phyloP scores from a whole-genome alignment of 2,888 invertebrate species.

The Seira sanloemensis region DNA sequence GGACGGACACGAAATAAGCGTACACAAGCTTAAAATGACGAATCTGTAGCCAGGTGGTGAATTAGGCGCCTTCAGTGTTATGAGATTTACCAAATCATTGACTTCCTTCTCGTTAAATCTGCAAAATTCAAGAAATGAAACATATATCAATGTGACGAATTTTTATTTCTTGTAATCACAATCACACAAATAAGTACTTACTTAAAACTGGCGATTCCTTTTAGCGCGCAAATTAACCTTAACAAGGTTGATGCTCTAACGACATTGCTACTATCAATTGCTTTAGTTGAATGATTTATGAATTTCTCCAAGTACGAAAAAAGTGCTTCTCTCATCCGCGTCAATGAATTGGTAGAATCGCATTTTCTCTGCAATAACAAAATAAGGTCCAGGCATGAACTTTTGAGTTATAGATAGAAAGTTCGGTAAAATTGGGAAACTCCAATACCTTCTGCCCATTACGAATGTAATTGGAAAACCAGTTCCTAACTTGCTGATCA shows the following conservation, averaged over 20 bases:
- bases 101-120: conserved; percentile 95
- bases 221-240: conserved; percentile 92
- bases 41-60: conserved; percentile 95
- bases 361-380: conserved; percentile 62
- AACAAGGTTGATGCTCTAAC: conserved; percentile 94
- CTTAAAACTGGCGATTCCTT: conserved; percentile 95
- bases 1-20: conserved; percentile 95
- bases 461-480: conserved; percentile 94
- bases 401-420: background rate
- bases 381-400: background rate
- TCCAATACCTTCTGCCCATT: conserved; percentile 84
- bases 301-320: conserved; percentile 66
- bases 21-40: conserved; percentile 93
- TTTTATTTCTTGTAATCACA: too few species aligned
- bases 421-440: background rate
- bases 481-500: conserved; percentile 91
- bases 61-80: conserved; percentile 91
- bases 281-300: conserved; percentile 42
- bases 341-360: conserved; percentile 67
- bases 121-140: too few species aligned
- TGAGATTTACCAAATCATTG: conserved; percentile 85
- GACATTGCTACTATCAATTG: conserved; percentile 72
- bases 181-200: conserved; percentile 76
- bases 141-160: too few species aligned
- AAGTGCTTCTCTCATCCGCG: conserved; percentile 67